Base-by-base conservation (phyloP, 1,140 invertebrate species). In the Drosophila guanche region DNA sequence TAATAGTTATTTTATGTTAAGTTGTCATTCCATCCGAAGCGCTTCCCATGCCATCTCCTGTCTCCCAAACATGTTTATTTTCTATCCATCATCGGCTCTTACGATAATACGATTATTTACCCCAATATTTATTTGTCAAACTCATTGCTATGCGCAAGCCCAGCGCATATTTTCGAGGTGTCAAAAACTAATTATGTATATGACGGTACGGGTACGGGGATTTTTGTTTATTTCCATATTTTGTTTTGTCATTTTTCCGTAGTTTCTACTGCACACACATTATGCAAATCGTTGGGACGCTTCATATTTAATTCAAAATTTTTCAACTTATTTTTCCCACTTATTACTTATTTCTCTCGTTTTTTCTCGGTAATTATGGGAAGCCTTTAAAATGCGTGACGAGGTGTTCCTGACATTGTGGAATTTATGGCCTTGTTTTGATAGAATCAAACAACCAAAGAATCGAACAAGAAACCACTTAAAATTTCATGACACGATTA, bases 1-100 rank as follows among this genome's bases (percentile, higher is more conserved):
- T 86, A 78, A 86, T 86, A 67, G 77, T 43, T 57, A 81, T 86
- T 86, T 86, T 88, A 86, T 86, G 81, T 60, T 86, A 86, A 85
- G 80, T 73, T 55, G 8, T 41, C 14, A 40, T 4, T 12, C 42
- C 45, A 43, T 46, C 53, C 53, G 59, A 67, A 48, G 43, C 45
- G 53, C 51, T 53, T 53, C 63, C 43, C 42, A 74, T 59, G 42
- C 46, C 10, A 40, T n/a, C 8, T 29, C 41, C 25, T 23, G 41
- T 20, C 58, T 8, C 29, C 6, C 37, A 25, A 52, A 43, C 55
- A 78, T 72, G 29, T 53, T 40, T 72, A 56, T 60, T 66, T 77
- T 43, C 42, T 43, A 62, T 69, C 65, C 45, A 77, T 73, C 54
- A 58, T 70, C 60, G 5, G 41, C 1, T 12, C 25, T 25, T 23